Evolutionary conservation across 2,888 invertebrate species (phyloP), one percentile per base, ranked within the genome.

Genomic region (Apodemia zela): DNA sequence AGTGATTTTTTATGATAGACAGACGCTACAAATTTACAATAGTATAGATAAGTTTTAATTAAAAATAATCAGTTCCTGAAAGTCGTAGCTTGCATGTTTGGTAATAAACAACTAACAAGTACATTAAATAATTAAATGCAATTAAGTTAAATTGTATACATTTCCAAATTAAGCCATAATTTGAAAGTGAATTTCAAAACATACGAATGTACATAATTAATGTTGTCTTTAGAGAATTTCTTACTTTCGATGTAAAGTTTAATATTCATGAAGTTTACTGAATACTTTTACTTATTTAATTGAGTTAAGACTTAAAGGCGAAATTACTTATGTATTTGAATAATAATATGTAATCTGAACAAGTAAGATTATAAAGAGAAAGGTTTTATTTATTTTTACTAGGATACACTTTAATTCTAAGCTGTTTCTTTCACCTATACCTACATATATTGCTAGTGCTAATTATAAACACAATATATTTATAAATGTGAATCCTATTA

Each of bases 161-260:
- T 51, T 51, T 51, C 51, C 51, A 51, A 51, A 21, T 51, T 51
- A 51, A 21, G 51, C n/a, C 10, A 11, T 51, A 21, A 51, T 21
- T 51, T 51, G 51, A 51, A 51, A 51, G 51, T 51, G 51, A 51
- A 51, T 51, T 51, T 51, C 17, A 51, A 51, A 51, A 51, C 51
- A 51, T 51, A 51, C 11, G 18, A 51, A 51, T 18, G 51, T 51
- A n/a, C 51, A 51, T 51, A 51, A 51, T 51, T 51, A 51, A 51
- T 17, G 21, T 17, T 18, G 21, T 51, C 3, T 49, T 11, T 21
- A 51, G 18, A 51, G 18, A 51, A 11, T 51, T 51, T 3, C 18
- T 17, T 21, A 21, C 51, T 51, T 51, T 21, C 51, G 51, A 21
- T 51, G 17, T 21, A 21, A 13, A 17, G 11, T 18, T 17, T 11